A percentile compares a stretch with the other conserved stretches of the same genome.
Evolutionary conservation across 2,797 vertebrate species (phyloP).

Genomic region (Erithacus rubecula): DNA sequence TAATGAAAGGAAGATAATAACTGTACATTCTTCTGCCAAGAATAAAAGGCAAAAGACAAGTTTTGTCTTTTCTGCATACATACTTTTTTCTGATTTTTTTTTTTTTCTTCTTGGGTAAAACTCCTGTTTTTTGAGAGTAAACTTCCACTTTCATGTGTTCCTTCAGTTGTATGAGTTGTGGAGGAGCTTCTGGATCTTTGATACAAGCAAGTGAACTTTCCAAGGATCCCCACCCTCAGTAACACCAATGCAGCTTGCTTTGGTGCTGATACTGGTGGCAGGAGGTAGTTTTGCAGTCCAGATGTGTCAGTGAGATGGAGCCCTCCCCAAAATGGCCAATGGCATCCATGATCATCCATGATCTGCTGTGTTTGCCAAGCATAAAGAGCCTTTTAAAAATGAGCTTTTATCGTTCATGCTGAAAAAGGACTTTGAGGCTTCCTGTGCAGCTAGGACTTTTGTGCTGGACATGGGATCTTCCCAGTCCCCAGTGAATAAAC

Average conservation of each 20-base stretch:
- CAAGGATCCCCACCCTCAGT: neutral
- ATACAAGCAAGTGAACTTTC: neutral
- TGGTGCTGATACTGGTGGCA: neutral
- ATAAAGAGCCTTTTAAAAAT: neutral
- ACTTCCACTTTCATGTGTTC: neutral
- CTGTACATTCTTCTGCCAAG: neutral
- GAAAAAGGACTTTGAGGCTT: slow-evolving; percentile 34
- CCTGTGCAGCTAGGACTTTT: slow-evolving; percentile 32
- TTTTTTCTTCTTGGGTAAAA: neutral
- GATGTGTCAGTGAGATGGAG: neutral
- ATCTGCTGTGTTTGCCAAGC: neutral
- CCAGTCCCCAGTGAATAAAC: slow-evolving; percentile 45
- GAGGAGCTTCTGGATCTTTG: neutral
- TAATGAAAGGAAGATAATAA: neutral
- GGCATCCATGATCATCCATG: neutral
- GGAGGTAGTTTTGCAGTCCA: neutral
- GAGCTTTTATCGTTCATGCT: neutral
- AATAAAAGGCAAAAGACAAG: neutral
- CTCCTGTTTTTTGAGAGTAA: neutral
- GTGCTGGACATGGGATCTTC: slow-evolving; percentile 19
- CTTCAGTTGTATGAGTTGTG: neutral
- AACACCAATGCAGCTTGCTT: accelerated
- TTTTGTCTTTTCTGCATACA: neutral
- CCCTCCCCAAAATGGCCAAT: neutral
- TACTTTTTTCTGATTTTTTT: neutral